Evolutionary conservation across 2,113 vertebrate genomes (phyloP).

Genomic region (Saguinus imperator): DNA sequence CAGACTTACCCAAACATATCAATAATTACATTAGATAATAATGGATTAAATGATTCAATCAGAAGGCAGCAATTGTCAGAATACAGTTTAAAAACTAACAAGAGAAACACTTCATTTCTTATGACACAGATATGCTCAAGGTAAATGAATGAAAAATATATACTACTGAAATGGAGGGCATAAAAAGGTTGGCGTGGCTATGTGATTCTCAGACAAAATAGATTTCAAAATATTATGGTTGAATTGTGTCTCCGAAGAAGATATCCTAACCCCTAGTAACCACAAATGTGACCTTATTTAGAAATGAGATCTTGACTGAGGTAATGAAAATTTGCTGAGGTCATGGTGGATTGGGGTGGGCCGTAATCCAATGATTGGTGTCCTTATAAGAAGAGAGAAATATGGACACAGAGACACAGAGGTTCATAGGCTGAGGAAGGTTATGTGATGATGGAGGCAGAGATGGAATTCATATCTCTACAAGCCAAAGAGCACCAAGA

Average conservation of each 20-base stretch:
- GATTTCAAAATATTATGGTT: neutral
- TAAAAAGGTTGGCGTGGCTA: neutral
- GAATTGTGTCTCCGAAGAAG: neutral
- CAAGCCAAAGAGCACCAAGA: neutral
- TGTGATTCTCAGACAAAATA: neutral
- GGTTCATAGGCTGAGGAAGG: neutral
- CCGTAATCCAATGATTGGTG: neutral
- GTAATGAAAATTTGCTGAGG: neutral
- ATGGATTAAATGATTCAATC: neutral
- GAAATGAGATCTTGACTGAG: neutral
- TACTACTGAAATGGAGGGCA: neutral
- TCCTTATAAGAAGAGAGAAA: neutral
- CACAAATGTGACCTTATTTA: neutral
- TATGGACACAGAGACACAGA: neutral
- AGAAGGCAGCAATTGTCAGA: neutral
- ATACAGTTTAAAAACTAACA: neutral
- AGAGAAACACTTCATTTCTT: neutral
- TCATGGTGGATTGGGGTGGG: neutral
- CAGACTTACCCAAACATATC: neutral
- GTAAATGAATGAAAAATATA: neutral
- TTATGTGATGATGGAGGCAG: neutral
- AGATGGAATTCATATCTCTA: neutral
- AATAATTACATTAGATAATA: conserved; percentile 9
- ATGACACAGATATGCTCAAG: neutral
- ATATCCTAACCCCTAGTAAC: neutral